These are phyloP conservation scores for Archilochus colubris DNA, from an alignment of 2,113 vertebrate species.

Conservation along the genomic window DNA sequence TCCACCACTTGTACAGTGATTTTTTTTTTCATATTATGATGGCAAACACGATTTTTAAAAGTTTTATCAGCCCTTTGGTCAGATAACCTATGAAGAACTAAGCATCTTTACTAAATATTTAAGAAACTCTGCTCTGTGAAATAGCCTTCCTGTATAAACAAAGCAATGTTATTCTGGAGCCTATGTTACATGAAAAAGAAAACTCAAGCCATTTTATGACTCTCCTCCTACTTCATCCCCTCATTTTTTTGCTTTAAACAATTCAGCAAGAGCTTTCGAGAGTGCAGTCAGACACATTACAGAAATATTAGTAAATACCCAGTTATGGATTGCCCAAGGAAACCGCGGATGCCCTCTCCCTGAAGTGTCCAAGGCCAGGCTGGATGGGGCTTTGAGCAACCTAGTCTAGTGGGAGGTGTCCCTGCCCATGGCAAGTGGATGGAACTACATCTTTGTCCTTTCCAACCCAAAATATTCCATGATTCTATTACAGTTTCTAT, in stretches of 20 bases:
- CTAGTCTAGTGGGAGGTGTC: no score
- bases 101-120: accelerated
- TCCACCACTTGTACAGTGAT: background rate
- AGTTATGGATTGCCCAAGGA: background rate
- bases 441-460: no score
- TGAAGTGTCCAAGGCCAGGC: no score
- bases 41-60: background rate
- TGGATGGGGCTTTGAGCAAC: no score
- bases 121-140: background rate
- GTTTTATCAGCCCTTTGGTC: background rate
- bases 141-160: background rate
- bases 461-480: no score
- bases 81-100: background rate
- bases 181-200: background rate
- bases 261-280: background rate
- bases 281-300: background rate
- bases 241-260: background rate
- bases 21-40: background rate
- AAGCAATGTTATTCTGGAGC: background rate
- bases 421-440: no score
- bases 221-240: background rate
- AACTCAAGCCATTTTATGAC: background rate
- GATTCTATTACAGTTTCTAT: no score
- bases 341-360: no score
- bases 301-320: background rate